Conservation (phyloP, 2,888 invertebrate species). For the Stenurella melanura region DNA sequence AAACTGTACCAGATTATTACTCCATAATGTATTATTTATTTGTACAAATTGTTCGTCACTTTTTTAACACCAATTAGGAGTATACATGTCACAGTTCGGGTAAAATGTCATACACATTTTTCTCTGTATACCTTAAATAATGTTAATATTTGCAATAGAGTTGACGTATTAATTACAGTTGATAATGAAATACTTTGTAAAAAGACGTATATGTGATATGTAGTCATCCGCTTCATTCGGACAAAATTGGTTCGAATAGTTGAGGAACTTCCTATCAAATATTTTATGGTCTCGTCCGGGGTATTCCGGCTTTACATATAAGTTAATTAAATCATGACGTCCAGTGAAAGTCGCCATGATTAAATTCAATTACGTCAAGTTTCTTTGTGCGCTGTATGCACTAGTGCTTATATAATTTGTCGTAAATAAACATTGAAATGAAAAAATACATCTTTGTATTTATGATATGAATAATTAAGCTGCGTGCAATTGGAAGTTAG, state of each 20-base stretch:
- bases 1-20: too few species aligned
- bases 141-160: background rate
- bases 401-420: background rate
- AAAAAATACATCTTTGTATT: background rate
- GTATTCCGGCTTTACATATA: background rate
- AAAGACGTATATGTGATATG: background rate
- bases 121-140: background rate
- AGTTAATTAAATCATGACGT: conserved; percentile 39
- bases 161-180: background rate
- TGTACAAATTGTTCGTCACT: too few species aligned
- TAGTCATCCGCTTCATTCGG: background rate
- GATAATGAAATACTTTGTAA: background rate
- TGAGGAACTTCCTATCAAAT: conserved; percentile 30
- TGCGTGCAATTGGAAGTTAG: too few species aligned
- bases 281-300: background rate
- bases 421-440: background rate
- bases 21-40: too few species aligned
- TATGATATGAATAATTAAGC: too few species aligned
- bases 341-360: conserved; percentile 1
- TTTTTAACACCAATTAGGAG: too few species aligned
- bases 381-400: background rate
- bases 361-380: conserved; percentile 21
- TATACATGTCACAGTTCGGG: too few species aligned
- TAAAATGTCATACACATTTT: too few species aligned
- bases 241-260: background rate